Evolutionary conservation across 2,797 vertebrate species (phyloP), one percentile per base, ranked within the genome.

Genomic region (Macropodus opercularis): DNA sequence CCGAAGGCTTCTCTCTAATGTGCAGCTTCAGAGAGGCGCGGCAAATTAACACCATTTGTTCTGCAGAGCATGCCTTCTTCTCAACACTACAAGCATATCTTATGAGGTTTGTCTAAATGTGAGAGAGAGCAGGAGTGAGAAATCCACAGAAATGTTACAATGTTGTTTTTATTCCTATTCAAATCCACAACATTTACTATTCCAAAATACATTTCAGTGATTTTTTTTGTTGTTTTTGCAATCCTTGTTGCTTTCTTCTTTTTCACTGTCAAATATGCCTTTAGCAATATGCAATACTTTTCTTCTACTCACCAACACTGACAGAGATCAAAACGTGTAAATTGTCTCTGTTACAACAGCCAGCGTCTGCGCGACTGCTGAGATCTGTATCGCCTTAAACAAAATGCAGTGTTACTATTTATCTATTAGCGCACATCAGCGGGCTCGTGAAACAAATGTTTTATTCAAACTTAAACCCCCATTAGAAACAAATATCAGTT

Each of bases 41-140:
- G 93, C 93, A 94, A 93, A 96, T 95, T 94, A 96, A 94, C 94
- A 94, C 94, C 94, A 93, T 95, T 96, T 95, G 95, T 95, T 96
- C 93, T 94, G 92, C 90, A 76, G 93, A 95, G 93, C 91, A 92
- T 93, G 93, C 90, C 93, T 93, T 92, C 90, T 94, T 92, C 91
- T 91, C 92, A 90, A 92, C 90, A 91, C 89, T 89, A 89, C 93
- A 88, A 78, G 91, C 93, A 92, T 92, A 92, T 94, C 93, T 95
- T 92, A 93, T 91, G 88, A 89, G 85, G 79, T 88, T 90, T 86
- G 85, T 89, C 83, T 86, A 77, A 90, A 89, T 83, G 85, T 84
- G 77, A 86, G 84, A 81, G 72, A 67, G 71, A 80, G 58, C 74
- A 77, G 81, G 68, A 72, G 68, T 75, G 69, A 84, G 63, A 77